phyloP scores from a whole-genome alignment of 2,888 invertebrate species.

The Apodemia hepburni region DNA sequence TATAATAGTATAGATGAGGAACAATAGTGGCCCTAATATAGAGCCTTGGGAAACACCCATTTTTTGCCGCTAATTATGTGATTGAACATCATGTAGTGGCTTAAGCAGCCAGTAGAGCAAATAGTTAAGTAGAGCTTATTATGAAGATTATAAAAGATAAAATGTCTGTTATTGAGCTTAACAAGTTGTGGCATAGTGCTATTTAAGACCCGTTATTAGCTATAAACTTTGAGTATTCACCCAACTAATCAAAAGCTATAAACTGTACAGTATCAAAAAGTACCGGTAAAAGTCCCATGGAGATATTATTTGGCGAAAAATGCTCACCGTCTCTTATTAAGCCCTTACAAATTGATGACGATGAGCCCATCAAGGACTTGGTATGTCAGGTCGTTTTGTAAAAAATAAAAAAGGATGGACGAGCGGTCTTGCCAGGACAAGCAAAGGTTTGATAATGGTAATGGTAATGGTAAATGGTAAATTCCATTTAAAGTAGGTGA shows the following conservation, averaged over 20 bases:
- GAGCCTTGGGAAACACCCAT: too few species aligned
- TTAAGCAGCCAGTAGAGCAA: too few species aligned
- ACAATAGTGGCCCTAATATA: too few species aligned
- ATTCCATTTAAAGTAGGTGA: slow-evolving; percentile 26
- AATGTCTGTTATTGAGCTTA: slow-evolving; percentile 24
- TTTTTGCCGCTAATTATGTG: too few species aligned
- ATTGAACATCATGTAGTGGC: too few species aligned
- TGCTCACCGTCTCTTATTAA: slow-evolving; percentile 22
- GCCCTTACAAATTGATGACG: slow-evolving; percentile 23
- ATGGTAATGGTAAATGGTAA: slow-evolving; percentile 22
- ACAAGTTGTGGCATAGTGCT: slow-evolving; percentile 18
- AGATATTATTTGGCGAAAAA: slow-evolving; percentile 20
- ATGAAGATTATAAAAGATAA: slow-evolving; percentile 20
- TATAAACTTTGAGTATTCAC: too few species aligned
- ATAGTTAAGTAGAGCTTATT: too few species aligned
- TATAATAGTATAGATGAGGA: too few species aligned
- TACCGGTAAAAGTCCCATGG: slow-evolving; percentile 21
- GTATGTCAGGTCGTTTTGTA: not conserved
- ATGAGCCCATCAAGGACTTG: slow-evolving; percentile 16
- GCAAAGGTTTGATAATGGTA: slow-evolving; percentile 12
- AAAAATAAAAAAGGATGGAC: slow-evolving; percentile 1
- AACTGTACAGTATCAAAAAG: slow-evolving; percentile 7
- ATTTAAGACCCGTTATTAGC: slow-evolving; percentile 25
- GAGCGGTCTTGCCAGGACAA: not conserved
- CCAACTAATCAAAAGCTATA: too few species aligned